Evolutionary conservation across 2,888 invertebrate genomes (phyloP), one percentile per base, ranked within the genome.

Genomic region (Molorchus minor): DNA sequence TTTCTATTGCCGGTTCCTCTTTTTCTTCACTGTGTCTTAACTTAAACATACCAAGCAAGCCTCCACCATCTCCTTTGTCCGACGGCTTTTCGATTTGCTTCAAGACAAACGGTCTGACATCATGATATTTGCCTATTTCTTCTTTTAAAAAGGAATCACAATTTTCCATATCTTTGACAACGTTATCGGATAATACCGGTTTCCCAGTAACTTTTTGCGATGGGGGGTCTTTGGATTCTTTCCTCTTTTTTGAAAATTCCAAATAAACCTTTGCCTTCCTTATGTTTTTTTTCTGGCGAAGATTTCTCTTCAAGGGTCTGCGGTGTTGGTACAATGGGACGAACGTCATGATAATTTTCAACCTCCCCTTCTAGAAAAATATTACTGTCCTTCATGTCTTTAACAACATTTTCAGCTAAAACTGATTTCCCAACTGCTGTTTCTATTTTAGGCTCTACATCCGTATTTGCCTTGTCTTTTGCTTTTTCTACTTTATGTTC

Each of bases 111-210:
- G 52, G 52, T 10, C 52, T 25, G 1, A 52, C 52, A 33, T 59
- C 58, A 19, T 61, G 58, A 17, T 51, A 58, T 35, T 30, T 51
- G 2, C 52, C 54, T 21, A 63, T n/a, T 54, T 58, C 56, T 1
- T 52, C 45, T 16, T 57, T 47, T 5, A 73, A 40, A 25, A 74
- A 74, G 2, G 47, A 36, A n/a, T 64, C 59, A 4, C 66, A 65
- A 5, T 67, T 55, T 3, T 29, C 15, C 29, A 44, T 44, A 29
- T 44, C 13, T 35, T 38, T 19, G 3, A 60, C 16, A 3, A 57
- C 51, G 33, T 41, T 35, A 30, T 62, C 63, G 13, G 61, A 63
- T 5, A 63, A 7, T 33, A 58, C 30, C 30, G 36, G 25, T 33
- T 53, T 40, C 43, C 43, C 13, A 30, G 38, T 19, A 21, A 46